These are phyloP conservation scores for Alloplasta piceator DNA, from an alignment of 2,888 invertebrate genomes.

Conservation along the genomic window DNA sequence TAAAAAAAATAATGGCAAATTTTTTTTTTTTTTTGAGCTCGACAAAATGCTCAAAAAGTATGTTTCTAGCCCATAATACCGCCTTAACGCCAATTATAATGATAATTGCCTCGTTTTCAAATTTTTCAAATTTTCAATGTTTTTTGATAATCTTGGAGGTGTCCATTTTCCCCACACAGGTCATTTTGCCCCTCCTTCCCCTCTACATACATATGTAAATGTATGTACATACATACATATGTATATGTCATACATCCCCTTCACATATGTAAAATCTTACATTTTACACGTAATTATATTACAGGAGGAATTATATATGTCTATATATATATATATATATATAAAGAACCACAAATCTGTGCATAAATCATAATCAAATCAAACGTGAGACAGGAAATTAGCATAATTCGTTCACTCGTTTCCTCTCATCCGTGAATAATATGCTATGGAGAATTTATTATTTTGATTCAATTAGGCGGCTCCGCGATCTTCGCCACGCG, in stretches of 20 bases:
- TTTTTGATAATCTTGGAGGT: too few relatives aligned
- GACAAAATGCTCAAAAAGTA: too few relatives aligned
- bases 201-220: background rate
- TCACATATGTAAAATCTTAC: background rate
- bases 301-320: background rate
- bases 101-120: too few relatives aligned
- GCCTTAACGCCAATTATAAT: too few relatives aligned
- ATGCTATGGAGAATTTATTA: constrained; percentile 37
- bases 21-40: too few relatives aligned
- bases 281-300: constrained; percentile 41
- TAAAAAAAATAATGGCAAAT: too few relatives aligned
- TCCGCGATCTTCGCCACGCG: constrained; percentile 47
- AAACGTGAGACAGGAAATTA: constrained; percentile 50
- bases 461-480: constrained; percentile 58
- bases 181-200: background rate
- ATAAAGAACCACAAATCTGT: constrained; percentile 1
- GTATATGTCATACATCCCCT: too few relatives aligned
- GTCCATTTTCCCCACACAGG: too few relatives aligned
- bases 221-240: too few relatives aligned
- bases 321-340: background rate
- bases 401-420: constrained; percentile 53
- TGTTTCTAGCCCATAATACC: too few relatives aligned
- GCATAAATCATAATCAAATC: constrained; percentile 62
- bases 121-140: too few relatives aligned
- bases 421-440: constrained; percentile 39